A percentile compares a stretch with the other conserved stretches of the same genome.
Conservation (phyloP, 1,140 invertebrate genomes). For the Pararge aegeria region DNA sequence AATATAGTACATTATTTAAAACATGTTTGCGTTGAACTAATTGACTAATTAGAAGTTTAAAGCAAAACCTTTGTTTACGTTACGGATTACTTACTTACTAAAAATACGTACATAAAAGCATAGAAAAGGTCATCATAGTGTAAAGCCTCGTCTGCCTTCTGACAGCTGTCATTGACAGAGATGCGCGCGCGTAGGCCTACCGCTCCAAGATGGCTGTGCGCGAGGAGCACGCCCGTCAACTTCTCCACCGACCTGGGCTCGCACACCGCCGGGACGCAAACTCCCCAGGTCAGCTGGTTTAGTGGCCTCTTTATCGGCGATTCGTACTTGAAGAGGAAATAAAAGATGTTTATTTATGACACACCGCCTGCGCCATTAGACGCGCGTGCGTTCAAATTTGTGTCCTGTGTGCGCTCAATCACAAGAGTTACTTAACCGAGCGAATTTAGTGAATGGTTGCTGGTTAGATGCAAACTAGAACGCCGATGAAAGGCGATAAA, state of each 20-base stretch:
- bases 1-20: too few relatives aligned
- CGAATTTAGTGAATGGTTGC: too few relatives aligned
- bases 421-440: too few relatives aligned
- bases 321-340: background rate
- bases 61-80: too few relatives aligned
- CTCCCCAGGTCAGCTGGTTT: slow-evolving; percentile 72
- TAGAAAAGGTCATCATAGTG: slow-evolving; percentile 56
- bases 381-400: too few relatives aligned
- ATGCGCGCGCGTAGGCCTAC: slow-evolving; percentile 67
- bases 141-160: slow-evolving; percentile 43
- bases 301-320: background rate
- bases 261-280: slow-evolving; percentile 80
- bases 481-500: too few relatives aligned
- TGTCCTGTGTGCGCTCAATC: too few relatives aligned
- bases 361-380: too few relatives aligned
- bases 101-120: slow-evolving; percentile 77
- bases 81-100: too few relatives aligned
- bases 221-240: slow-evolving; percentile 67
- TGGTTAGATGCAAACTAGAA: too few relatives aligned
- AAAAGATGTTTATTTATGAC: background rate
- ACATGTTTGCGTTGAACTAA: too few relatives aligned
- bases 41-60: too few relatives aligned
- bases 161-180: slow-evolving; percentile 52
- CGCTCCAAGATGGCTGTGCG: slow-evolving; percentile 62
- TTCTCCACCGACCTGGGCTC: slow-evolving; percentile 64